Evolutionary conservation across 1,140 invertebrate genomes (phyloP).

Genomic region (Leptonema lineaticorne): DNA sequence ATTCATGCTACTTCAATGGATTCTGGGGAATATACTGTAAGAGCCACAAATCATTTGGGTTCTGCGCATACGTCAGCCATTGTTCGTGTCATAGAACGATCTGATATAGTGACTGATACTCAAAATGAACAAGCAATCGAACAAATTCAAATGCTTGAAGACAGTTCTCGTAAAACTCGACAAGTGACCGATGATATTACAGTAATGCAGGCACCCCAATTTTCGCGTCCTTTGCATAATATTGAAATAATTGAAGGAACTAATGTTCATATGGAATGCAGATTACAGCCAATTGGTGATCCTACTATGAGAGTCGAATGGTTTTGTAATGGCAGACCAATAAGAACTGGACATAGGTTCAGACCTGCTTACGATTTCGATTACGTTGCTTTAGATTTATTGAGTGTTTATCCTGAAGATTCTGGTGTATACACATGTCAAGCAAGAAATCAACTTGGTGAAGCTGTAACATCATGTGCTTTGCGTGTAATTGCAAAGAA

Average conservation of each 20-base stretch:
- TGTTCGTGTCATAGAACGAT: slow-evolving; percentile 79
- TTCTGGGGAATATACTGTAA: slow-evolving; percentile 90
- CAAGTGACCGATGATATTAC: slow-evolving; percentile 74
- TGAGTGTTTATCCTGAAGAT: slow-evolving; percentile 95
- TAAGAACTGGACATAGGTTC: slow-evolving; percentile 90
- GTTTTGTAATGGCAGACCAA: slow-evolving; percentile 90
- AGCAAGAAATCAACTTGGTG: slow-evolving; percentile 87
- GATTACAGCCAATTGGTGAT: slow-evolving; percentile 92
- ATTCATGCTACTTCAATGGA: slow-evolving; percentile 84
- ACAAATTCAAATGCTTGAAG: slow-evolving; percentile 93
- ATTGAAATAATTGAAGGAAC: slow-evolving; percentile 89
- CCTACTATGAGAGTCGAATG: slow-evolving; percentile 95
- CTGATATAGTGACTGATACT: slow-evolving; percentile 89
- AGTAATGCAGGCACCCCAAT: slow-evolving; percentile 80
- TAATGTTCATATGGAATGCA: slow-evolving; percentile 90
- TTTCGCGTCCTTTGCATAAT: slow-evolving; percentile 85
- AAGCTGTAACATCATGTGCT: slow-evolving; percentile 91
- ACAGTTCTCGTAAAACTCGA: slow-evolving; percentile 71
- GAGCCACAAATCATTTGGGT: slow-evolving; percentile 89
- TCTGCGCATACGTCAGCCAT: slow-evolving; percentile 87
- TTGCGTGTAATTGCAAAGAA: slow-evolving; percentile 86
- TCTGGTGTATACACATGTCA: slow-evolving; percentile 94
- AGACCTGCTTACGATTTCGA: slow-evolving; percentile 96
- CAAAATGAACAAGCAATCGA: slow-evolving; percentile 94
- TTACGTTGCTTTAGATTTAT: slow-evolving; percentile 92